Evolutionary conservation across 2,113 vertebrate species (phyloP).

Genomic region (Paramormyrops kingsleyae): DNA sequence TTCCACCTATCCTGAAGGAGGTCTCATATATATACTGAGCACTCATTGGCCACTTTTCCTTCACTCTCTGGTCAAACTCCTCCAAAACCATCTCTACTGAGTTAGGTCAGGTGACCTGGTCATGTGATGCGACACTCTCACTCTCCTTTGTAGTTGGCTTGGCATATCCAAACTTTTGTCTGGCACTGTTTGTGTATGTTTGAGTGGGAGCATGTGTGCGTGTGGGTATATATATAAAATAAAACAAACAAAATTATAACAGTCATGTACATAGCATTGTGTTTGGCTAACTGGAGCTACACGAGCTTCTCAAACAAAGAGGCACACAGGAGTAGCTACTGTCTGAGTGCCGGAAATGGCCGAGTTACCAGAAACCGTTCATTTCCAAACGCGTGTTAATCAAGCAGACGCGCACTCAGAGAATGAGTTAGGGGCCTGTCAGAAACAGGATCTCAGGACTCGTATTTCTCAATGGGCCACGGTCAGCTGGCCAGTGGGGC

Average conservation of each 20-base stretch:
- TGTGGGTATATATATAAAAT: neutral
- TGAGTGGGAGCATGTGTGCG: neutral
- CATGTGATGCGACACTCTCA: neutral
- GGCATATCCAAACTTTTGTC: neutral
- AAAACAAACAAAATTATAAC: neutral
- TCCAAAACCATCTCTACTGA: neutral
- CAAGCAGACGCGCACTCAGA: neutral
- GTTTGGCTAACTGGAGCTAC: neutral
- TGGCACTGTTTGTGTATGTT: neutral
- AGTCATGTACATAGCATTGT: neutral
- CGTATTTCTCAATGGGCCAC: slow-evolving; percentile 1
- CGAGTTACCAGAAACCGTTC: neutral
- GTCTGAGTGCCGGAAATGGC: neutral
- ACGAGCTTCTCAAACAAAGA: neutral
- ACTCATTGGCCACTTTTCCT: neutral
- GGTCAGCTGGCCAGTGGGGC: neutral
- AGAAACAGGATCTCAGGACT: slow-evolving; percentile 20
- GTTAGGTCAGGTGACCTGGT: neutral
- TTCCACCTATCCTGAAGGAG: neutral
- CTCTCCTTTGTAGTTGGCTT: neutral
- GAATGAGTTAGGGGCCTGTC: slow-evolving; percentile 8
- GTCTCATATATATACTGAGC: neutral
- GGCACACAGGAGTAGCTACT: neutral
- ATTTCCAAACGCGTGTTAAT: neutral
- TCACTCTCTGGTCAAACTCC: neutral